Conservation (phyloP, 2,797 vertebrate species). For the Tamandua tetradactyla region DNA sequence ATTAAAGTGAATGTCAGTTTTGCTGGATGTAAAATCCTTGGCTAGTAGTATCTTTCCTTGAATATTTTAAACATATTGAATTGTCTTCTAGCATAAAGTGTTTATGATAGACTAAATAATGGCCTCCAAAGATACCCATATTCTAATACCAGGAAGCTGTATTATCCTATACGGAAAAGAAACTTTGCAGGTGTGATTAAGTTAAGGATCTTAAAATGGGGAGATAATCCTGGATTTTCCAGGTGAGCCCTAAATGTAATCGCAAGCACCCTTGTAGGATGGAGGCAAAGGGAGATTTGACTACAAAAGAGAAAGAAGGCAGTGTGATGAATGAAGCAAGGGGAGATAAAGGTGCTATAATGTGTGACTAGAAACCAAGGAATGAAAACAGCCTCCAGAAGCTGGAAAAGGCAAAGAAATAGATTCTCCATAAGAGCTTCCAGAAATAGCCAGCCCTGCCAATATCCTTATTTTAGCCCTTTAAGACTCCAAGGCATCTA, state of each 20-base stretch:
- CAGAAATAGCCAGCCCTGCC: too few species aligned
- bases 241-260: background rate
- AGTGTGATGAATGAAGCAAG: background rate
- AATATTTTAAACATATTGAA: constrained; percentile 16
- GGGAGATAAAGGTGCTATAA: background rate
- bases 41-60: background rate
- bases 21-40: too few species aligned
- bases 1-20: too few species aligned
- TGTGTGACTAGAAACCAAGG: too few species aligned
- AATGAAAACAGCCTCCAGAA: too few species aligned
- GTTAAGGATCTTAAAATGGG: too few species aligned
- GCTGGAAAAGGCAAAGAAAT: background rate
- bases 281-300: too few species aligned
- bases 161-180: background rate
- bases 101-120: background rate
- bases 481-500: too few species aligned
- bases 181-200: background rate
- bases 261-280: background rate
- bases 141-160: background rate
- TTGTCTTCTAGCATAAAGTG: background rate
- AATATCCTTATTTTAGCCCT: too few species aligned
- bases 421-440: background rate
- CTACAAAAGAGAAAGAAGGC: background rate
- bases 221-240: background rate
- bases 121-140: too few species aligned